These are phyloP conservation scores for Coryphaenoides rupestris DNA, from an alignment of 2,113 vertebrate species.

Conservation along the genomic window DNA sequence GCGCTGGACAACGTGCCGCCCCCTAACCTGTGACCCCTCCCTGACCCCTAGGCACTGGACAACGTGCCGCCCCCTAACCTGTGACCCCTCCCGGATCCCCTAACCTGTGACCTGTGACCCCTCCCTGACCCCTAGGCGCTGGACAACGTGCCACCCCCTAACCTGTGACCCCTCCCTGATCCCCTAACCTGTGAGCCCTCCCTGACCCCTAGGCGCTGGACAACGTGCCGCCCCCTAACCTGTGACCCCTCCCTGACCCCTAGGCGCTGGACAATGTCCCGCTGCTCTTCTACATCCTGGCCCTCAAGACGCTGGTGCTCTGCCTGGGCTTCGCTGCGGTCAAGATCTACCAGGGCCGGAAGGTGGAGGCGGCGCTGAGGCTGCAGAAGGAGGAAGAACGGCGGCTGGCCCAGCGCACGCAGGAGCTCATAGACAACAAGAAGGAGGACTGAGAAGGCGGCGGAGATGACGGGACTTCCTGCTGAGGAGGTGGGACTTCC, in stretches of 20 bases:
- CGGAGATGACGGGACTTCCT: background rate
- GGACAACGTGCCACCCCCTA: background rate
- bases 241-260: background rate
- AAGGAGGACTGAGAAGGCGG: constrained; percentile 74
- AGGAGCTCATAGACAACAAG: constrained; percentile 71
- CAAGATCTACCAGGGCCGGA: constrained; percentile 87
- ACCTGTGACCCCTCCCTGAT: background rate
- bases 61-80: background rate
- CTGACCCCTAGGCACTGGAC: background rate
- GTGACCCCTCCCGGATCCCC: no score
- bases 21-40: background rate
- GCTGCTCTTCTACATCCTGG: constrained; percentile 89
- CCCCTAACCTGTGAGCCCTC: no score
- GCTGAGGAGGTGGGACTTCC: no score
- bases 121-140: background rate
- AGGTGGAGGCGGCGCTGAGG: constrained; percentile 73
- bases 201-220: background rate
- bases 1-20: background rate
- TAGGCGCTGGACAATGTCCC: constrained; percentile 89
- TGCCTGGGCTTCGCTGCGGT: constrained; percentile 87
- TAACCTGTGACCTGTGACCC: no score
- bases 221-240: background rate
- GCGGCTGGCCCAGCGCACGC: constrained; percentile 67
- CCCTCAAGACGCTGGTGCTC: constrained; percentile 88
- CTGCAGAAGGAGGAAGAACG: constrained; percentile 61